A percentile compares a stretch with the other conserved stretches of the same genome.
Evolutionary conservation across 1,140 invertebrate species (phyloP).

Genomic region (Panagrolaimus sp.): DNA sequence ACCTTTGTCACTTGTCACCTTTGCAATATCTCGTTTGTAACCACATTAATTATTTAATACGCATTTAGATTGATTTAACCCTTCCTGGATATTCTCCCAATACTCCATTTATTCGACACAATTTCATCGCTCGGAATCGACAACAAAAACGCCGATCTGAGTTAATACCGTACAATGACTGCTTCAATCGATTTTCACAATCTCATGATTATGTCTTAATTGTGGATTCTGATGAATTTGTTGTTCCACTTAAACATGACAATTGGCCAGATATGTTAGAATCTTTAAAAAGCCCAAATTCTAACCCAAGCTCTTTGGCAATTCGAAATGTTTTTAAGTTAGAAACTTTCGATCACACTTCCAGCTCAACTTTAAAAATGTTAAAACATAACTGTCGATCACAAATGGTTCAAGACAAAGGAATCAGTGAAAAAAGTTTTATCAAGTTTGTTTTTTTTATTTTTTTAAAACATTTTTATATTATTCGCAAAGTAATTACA

Average conservation of each 20-base stretch:
- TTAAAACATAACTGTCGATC: conserved; percentile 21
- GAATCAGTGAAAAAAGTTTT: conserved; percentile 70
- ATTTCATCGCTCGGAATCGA: conserved; percentile 61
- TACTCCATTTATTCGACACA: conserved; percentile 63
- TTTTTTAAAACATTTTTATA: neutral
- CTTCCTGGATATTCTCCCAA: conserved; percentile 84
- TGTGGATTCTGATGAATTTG: conserved; percentile 86
- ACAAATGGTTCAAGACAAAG: conserved; percentile 64
- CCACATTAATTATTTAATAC: too few relatives aligned
- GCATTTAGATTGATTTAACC: conserved; percentile 68
- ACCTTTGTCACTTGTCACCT: too few relatives aligned
- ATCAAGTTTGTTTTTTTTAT: conserved; percentile 59
- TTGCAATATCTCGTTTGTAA: too few relatives aligned
- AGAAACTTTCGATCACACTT: conserved; percentile 24
- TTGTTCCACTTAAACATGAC: conserved; percentile 75
- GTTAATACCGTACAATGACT: conserved; percentile 92
- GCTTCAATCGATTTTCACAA: conserved; percentile 72
- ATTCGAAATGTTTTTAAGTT: conserved; percentile 38
- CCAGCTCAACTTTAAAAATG: neutral
- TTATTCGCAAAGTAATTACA: conserved; percentile 21
- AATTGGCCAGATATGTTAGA: conserved; percentile 75
- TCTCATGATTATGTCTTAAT: conserved; percentile 80
- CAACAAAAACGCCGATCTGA: conserved; percentile 89
- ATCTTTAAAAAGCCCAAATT: conserved; percentile 60
- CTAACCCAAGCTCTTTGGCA: conserved; percentile 42